A percentile compares a stretch with the other conserved stretches of the same genome.
Evolutionary conservation across 2,797 vertebrate genomes (phyloP).

Genomic region (Lophotriccus pileatus): DNA sequence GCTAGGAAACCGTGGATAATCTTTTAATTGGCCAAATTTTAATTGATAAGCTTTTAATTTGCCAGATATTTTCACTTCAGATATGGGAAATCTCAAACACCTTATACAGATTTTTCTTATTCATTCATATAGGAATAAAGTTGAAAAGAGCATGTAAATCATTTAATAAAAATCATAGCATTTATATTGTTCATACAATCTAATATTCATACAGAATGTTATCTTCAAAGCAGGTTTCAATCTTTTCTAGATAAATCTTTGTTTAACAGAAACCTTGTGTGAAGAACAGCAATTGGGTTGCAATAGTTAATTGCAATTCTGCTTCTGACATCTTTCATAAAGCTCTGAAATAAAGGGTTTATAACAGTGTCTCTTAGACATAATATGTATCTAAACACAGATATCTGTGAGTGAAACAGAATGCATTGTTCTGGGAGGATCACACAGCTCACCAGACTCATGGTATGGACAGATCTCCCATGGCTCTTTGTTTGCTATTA

Average conservation of each 20-base stretch:
- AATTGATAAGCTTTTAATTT: neutral
- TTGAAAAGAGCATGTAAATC: neutral
- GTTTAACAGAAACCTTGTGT: neutral
- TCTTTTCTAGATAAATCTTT: neutral
- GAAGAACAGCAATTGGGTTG: neutral
- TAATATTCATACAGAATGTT: neutral
- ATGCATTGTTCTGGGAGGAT: neutral
- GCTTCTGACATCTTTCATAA: neutral
- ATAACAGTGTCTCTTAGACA: neutral
- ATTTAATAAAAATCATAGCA: neutral
- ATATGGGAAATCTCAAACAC: neutral
- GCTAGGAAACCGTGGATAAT: neutral
- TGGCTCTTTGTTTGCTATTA: neutral
- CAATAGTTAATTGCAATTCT: neutral
- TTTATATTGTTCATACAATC: neutral
- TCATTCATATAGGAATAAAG: neutral
- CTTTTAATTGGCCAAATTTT: neutral
- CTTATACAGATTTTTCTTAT: neutral
- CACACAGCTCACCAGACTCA: neutral
- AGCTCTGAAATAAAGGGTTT: neutral
- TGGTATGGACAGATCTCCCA: neutral
- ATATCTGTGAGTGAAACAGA: neutral
- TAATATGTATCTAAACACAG: neutral
- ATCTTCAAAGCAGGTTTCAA: neutral
- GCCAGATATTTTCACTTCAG: neutral